Evolutionary conservation across 2,888 invertebrate genomes (phyloP).

Genomic region (Machimus rusticus): DNA sequence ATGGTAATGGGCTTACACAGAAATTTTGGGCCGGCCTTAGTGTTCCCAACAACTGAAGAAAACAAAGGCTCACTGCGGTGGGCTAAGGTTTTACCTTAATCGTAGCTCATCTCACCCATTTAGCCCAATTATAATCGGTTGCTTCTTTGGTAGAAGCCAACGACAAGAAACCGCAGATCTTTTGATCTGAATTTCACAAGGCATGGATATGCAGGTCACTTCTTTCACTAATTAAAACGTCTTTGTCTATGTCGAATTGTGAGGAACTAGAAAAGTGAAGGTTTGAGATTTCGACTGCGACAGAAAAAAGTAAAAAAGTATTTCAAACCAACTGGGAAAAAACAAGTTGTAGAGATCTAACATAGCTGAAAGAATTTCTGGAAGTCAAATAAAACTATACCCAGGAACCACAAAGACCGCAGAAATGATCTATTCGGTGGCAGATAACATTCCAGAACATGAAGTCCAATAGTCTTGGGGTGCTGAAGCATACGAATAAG

Average conservation of each 20-base stretch:
- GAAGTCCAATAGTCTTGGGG: neutral
- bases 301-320: neutral
- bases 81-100: neutral
- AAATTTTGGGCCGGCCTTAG: neutral
- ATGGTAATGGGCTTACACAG: neutral
- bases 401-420: neutral
- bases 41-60: neutral
- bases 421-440: neutral
- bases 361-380: neutral
- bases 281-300: neutral
- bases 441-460: neutral
- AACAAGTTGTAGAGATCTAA: neutral
- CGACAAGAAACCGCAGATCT: neutral
- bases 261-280: neutral
- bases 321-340: neutral
- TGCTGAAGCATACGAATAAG: neutral
- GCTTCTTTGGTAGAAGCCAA: neutral
- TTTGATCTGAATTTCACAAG: slow-evolving; percentile 16
- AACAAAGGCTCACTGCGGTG: neutral
- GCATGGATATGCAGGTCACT: slow-evolving; percentile 21
- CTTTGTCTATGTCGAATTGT: neutral
- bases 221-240: slow-evolving; percentile 30
- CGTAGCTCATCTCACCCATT: neutral
- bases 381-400: neutral
- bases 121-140: neutral